These are phyloP conservation scores for Sebastes flavidus DNA, from an alignment of 2,797 vertebrate genomes.

Conservation along the genomic window DNA sequence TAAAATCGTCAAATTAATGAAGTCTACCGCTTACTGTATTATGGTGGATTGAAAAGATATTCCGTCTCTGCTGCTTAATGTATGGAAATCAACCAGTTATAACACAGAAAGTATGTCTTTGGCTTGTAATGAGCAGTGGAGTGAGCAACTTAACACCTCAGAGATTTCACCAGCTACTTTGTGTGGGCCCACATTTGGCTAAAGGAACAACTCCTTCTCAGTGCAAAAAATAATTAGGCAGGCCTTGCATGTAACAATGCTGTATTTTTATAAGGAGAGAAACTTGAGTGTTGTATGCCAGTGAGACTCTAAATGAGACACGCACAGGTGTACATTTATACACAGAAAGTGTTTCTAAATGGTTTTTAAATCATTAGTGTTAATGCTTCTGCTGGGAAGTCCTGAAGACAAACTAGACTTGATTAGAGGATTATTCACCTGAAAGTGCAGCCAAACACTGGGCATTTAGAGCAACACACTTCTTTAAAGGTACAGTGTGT, in stretches of 20 bases:
- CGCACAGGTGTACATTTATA: neutral
- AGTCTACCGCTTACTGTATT: neutral
- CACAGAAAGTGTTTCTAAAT: slow-evolving; percentile 11
- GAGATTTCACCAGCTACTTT: slow-evolving; percentile 5
- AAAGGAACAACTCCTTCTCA: slow-evolving; percentile 3
- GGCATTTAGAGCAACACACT: neutral
- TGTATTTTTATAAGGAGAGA: slow-evolving; percentile 34
- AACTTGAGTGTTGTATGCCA: slow-evolving; percentile 13
- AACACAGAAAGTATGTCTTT: neutral
- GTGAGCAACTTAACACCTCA: slow-evolving; percentile 13
- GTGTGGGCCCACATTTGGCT: neutral
- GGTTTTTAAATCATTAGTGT: neutral
- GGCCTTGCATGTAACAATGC: slow-evolving; percentile 29
- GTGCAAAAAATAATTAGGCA: slow-evolving; percentile 48
- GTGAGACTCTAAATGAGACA: slow-evolving; percentile 35
- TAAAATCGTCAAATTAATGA: slow-evolving; percentile 35
- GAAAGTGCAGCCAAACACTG: neutral
- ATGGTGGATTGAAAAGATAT: neutral
- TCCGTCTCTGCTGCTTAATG: slow-evolving; percentile 1
- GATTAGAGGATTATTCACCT: neutral
- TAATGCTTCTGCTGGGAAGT: neutral
- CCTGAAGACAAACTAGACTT: neutral
- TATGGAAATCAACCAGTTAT: slow-evolving; percentile 46
- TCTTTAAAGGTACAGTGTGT: neutral
- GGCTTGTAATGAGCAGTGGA: slow-evolving; percentile 27